Evolutionary conservation across 1,140 invertebrate species (phyloP).

Genomic region (Aphelinus atriplicis): DNA sequence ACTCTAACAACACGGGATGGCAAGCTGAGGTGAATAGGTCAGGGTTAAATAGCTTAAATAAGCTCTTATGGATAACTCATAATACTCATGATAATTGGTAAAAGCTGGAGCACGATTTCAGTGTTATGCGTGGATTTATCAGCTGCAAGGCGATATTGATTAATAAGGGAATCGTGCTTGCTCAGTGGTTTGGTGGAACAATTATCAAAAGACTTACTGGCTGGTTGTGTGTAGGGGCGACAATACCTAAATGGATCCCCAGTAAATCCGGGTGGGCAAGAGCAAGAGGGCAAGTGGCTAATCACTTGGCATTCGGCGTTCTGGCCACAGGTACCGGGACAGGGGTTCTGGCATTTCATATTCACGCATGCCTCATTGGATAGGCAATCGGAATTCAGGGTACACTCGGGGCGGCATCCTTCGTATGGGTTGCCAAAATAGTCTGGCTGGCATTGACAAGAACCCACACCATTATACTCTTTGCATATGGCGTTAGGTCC

Average conservation of each 20-base stretch:
- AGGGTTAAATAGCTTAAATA: background rate
- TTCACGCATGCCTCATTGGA: constrained; percentile 65
- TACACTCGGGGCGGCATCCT: constrained; percentile 66
- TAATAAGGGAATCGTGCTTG: constrained; percentile 67
- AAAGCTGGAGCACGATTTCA: constrained; percentile 2
- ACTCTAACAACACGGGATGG: too few relatives aligned
- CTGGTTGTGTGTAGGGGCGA: constrained; percentile 42
- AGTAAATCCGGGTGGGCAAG: constrained; percentile 66
- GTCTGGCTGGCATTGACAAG: constrained; percentile 64
- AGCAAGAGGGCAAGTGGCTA: constrained; percentile 68
- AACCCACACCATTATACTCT: constrained; percentile 62
- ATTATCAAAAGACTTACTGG: constrained; percentile 45
- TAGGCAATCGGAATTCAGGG: constrained; percentile 63
- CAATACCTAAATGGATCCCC: constrained; percentile 65
- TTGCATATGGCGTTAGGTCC: constrained; percentile 61
- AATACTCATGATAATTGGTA: background rate
- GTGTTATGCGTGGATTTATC: constrained; percentile 21
- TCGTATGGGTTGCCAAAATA: constrained; percentile 63
- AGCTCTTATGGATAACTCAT: too few relatives aligned
- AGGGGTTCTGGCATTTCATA: constrained; percentile 66
- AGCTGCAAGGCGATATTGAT: background rate
- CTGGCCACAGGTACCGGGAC: constrained; percentile 66
- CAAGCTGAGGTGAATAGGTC: background rate
- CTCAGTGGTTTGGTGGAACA: constrained; percentile 45
- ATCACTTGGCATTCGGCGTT: constrained; percentile 69